These are phyloP conservation scores for Edolisoma coerulescens DNA, from an alignment of 2,113 vertebrate species.

Conservation along the genomic window DNA sequence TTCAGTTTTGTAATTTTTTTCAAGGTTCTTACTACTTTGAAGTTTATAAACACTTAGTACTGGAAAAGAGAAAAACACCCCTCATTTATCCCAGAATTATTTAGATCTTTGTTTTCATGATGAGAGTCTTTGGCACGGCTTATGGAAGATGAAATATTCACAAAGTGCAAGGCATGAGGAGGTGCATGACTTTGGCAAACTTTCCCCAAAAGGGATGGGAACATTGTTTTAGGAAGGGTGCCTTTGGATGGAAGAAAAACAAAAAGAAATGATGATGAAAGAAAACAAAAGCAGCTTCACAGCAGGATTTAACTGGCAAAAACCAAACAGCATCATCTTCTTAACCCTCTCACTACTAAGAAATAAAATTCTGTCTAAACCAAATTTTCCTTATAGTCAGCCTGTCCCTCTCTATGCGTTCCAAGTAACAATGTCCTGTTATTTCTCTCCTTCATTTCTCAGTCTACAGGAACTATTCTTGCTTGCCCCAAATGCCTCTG, in stretches of 20 bases:
- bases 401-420: neutral
- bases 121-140: neutral
- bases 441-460: neutral
- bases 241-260: neutral
- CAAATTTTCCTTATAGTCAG: neutral
- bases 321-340: neutral
- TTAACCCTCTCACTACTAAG: neutral
- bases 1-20: neutral
- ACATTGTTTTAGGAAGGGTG: neutral
- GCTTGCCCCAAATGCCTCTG: neutral
- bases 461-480: neutral
- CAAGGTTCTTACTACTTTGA: neutral
- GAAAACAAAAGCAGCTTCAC: neutral
- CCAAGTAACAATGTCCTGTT: neutral
- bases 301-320: neutral
- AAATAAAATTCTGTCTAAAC: neutral
- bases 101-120: neutral
- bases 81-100: neutral
- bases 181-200: neutral
- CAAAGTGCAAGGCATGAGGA: neutral
- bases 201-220: neutral
- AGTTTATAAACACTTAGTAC: neutral
- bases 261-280: neutral
- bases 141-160: slow-evolving; percentile 12
- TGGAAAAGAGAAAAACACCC: neutral